Evolutionary conservation across 2,797 vertebrate genomes (phyloP).

Genomic region (Girardinus metallicus): DNA sequence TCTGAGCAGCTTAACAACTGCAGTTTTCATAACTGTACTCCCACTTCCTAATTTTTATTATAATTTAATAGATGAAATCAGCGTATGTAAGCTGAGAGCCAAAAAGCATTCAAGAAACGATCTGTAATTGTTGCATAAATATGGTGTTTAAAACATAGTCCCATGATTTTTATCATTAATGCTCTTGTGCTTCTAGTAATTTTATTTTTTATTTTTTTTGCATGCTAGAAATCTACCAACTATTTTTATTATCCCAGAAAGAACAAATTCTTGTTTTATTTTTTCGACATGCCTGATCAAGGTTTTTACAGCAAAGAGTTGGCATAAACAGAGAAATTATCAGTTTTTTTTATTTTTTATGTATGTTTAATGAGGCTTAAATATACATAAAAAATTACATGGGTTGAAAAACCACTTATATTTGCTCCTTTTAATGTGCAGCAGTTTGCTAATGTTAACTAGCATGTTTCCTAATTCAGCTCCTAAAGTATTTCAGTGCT

Average conservation of each 20-base stretch:
- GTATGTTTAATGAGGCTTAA: neutral
- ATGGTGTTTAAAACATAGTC: constrained; percentile 24
- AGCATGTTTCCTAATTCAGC: neutral
- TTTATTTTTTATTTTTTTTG: constrained; percentile 9
- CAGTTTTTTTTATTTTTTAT: neutral
- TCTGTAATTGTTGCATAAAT: constrained; percentile 29
- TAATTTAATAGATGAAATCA: constrained; percentile 12
- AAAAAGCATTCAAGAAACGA: constrained; percentile 12
- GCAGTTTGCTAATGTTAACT: neutral
- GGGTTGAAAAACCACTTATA: neutral
- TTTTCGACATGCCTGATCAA: constrained; percentile 27
- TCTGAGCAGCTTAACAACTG: constrained; percentile 12
- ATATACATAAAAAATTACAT: no score
- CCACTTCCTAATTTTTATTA: constrained; percentile 6
- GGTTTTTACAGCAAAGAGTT: constrained; percentile 8
- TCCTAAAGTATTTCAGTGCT: neutral
- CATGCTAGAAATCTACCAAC: constrained; percentile 33
- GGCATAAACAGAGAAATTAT: constrained; percentile 26
- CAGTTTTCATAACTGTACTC: constrained; percentile 9
- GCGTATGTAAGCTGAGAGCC: constrained; percentile 8
- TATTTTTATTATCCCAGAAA: constrained; percentile 29
- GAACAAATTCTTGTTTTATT: constrained; percentile 28
- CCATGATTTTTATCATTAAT: constrained; percentile 17
- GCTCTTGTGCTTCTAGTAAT: constrained; percentile 23
- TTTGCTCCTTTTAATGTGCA: neutral